Evolutionary conservation across 2,797 vertebrate species (phyloP).

Genomic region (Zenarchopterus dispar): DNA sequence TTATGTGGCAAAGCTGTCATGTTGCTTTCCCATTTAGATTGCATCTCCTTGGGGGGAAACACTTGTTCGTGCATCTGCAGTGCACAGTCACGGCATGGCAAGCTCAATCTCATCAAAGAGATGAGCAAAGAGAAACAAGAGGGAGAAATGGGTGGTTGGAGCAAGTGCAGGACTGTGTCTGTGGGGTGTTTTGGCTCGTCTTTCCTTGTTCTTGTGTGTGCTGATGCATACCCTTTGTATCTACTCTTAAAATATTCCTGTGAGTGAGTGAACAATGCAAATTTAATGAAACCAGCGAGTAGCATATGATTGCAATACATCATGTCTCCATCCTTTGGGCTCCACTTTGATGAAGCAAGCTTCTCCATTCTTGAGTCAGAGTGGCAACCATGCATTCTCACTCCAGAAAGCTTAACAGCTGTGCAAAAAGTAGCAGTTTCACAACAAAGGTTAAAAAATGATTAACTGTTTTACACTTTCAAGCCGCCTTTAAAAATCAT

Average conservation of each 20-base stretch:
- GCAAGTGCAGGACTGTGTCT: constrained; percentile 30
- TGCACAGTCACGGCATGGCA: constrained; percentile 75
- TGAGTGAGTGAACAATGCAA: constrained; percentile 64
- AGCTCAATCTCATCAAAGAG: constrained; percentile 73
- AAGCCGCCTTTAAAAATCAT: too few relatives aligned
- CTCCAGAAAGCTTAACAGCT: neutral
- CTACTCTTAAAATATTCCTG: constrained; percentile 40
- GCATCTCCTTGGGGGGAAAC: constrained; percentile 70
- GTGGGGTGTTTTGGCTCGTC: constrained; percentile 31
- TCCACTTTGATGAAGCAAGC: constrained; percentile 24
- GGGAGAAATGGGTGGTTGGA: constrained; percentile 36
- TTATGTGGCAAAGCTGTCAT: constrained; percentile 76
- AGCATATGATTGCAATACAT: constrained; percentile 48
- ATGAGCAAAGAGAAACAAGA: constrained; percentile 39
- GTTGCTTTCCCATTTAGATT: constrained; percentile 76
- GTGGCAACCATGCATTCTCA: constrained; percentile 21
- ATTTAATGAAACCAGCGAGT: constrained; percentile 59
- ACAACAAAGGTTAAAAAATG: too few relatives aligned
- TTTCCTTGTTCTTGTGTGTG: constrained; percentile 40
- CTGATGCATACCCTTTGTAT: constrained; percentile 62
- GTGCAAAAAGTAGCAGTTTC: too few relatives aligned
- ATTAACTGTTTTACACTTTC: too few relatives aligned
- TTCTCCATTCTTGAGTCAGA: constrained; percentile 35
- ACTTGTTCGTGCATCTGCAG: constrained; percentile 67
- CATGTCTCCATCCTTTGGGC: constrained; percentile 29